Conservation (phyloP, 2,113 vertebrate genomes). For the Oryctolagus cuniculus region DNA sequence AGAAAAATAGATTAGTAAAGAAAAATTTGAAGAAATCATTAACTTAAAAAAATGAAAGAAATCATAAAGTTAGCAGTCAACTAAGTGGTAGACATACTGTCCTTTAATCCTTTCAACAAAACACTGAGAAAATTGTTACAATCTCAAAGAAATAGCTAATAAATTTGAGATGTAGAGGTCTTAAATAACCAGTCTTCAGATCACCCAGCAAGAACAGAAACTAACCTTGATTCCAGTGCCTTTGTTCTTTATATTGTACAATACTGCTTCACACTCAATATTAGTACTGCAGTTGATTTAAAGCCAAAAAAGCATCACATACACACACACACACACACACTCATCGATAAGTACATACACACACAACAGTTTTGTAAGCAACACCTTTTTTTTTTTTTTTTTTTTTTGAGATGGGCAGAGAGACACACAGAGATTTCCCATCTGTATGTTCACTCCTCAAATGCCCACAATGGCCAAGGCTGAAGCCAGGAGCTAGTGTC, state of each 20-base stretch:
- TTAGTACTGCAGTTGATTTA: not conserved
- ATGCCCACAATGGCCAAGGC: too few species aligned
- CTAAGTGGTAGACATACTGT: not conserved
- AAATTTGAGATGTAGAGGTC: not conserved
- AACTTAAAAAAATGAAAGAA: not conserved
- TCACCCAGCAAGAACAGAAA: not conserved
- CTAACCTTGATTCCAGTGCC: not conserved
- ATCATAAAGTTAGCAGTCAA: not conserved
- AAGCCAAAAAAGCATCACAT: not conserved
- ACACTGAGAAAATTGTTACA: not conserved
- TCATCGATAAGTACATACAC: too few species aligned
- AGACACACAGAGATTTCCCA: too few species aligned
- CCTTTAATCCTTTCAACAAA: not conserved
- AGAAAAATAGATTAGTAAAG: slow-evolving; percentile 9
- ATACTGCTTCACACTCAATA: not conserved
- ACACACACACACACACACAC: too few species aligned
- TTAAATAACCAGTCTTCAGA: not conserved
- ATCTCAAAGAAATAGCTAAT: not conserved
- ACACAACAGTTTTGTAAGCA: not conserved
- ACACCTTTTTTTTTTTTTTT: not conserved
- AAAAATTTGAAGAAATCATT: not conserved
- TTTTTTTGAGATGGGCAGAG: too few species aligned
- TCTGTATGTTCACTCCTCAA: too few species aligned
- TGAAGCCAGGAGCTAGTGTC: too few species aligned
- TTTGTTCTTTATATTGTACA: not conserved